phyloP scores from a whole-genome alignment of 1,140 invertebrate genomes.

The Apolygus lucorum region DNA sequence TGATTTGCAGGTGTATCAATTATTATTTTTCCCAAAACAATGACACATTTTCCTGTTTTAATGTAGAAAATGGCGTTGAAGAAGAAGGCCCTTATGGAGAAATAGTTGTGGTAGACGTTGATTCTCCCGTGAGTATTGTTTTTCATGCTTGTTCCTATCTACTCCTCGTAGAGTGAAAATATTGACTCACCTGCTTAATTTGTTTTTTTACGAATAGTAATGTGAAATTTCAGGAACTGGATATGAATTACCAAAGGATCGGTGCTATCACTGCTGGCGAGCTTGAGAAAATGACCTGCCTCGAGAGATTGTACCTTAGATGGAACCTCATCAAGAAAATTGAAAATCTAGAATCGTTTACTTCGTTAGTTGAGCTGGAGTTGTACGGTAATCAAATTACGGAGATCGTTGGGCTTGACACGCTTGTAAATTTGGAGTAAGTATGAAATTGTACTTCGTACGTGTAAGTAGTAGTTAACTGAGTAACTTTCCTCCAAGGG shows the following conservation, averaged over 20 bases:
- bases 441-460: too few relatives aligned
- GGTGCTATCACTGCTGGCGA: conserved; percentile 64
- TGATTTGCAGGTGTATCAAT: too few relatives aligned
- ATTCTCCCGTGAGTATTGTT: neutral
- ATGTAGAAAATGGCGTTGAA: neutral
- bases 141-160: too few relatives aligned
- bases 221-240: conserved; percentile 54
- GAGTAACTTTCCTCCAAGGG: too few relatives aligned
- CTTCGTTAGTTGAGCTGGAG: conserved; percentile 75
- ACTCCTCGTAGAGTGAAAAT: too few relatives aligned
- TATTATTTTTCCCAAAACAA: too few relatives aligned
- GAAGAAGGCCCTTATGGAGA: neutral
- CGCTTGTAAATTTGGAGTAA: conserved; percentile 83
- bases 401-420: conserved; percentile 78
- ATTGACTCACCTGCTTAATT: too few relatives aligned
- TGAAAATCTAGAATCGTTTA: conserved; percentile 68
- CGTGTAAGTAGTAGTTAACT: too few relatives aligned
- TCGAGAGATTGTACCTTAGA: conserved; percentile 74
- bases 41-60: too few relatives aligned
- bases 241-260: conserved; percentile 81
- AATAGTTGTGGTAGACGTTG: neutral
- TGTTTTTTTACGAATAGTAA: too few relatives aligned
- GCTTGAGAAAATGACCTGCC: conserved; percentile 59
- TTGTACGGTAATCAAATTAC: conserved; percentile 95
- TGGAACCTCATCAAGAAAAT: conserved; percentile 96